These are phyloP conservation scores for Antennarius striatus DNA, from an alignment of 2,113 vertebrate genomes.

Conservation along the genomic window DNA sequence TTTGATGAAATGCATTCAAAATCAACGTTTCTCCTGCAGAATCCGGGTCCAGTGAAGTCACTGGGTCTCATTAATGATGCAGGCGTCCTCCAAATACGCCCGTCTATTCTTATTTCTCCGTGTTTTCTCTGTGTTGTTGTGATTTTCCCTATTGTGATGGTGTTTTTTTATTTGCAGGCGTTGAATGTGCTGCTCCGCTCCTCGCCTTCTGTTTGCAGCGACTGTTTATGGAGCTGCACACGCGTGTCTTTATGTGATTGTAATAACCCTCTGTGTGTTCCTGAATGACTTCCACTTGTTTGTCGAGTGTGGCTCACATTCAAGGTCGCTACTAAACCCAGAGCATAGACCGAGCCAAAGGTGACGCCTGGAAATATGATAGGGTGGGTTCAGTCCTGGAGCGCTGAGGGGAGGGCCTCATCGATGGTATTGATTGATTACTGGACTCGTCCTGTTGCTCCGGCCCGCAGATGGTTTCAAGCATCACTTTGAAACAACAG, in stretches of 20 bases:
- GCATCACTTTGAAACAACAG: neutral
- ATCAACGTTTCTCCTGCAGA: neutral
- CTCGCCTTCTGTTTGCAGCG: neutral
- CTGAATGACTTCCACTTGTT: slow-evolving; percentile 35
- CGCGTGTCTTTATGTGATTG: slow-evolving; percentile 9
- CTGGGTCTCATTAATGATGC: no score
- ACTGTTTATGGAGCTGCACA: slow-evolving; percentile 37
- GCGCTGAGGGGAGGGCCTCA: no score
- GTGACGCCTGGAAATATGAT: slow-evolving; percentile 49
- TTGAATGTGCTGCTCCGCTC: slow-evolving; percentile 5
- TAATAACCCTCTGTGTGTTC: slow-evolving; percentile 24
- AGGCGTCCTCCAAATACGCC: neutral
- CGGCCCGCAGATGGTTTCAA: neutral
- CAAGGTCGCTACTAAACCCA: slow-evolving; percentile 35
- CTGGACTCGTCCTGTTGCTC: no score
- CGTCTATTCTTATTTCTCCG: slow-evolving; percentile 4
- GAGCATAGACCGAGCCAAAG: slow-evolving; percentile 46
- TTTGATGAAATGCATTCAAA: neutral
- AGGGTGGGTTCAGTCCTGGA: neutral
- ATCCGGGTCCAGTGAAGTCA: no score
- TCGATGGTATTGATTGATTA: no score
- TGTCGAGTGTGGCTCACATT: slow-evolving; percentile 49
- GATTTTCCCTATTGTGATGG: slow-evolving; percentile 1
- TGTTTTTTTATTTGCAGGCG: no score
- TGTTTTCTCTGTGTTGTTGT: neutral